Evolutionary conservation across 2,113 vertebrate genomes (phyloP), one percentile per base, ranked within the genome.

Genomic region (Desmodus rotundus): DNA sequence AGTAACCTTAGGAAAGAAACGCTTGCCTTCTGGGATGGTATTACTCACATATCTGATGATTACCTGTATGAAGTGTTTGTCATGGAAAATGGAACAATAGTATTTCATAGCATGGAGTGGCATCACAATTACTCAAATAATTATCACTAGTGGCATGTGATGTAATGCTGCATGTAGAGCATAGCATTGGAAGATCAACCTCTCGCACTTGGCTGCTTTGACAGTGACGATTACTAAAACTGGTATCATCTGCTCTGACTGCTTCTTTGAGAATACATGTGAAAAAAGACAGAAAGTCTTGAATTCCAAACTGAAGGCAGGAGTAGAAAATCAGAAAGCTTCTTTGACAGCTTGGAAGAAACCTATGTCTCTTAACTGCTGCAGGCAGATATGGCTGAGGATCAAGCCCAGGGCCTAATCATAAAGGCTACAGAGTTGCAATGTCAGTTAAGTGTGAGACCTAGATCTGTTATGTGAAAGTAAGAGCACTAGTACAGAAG

Each of bases 291-390:
- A 85, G 11, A 70, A 31, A 94, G 24, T 3, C 43, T 85, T 68
- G 63, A 58, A n/a, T 86, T 85, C 47, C 65, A 94, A 45, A 84
- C 56, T 68, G 80, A 81, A 86, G 73, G 26, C 31, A 54, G 38
- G 33, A 68, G 14, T 52, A 93, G 70, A 84, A 77, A 95, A 84
- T 87, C 36, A 38, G 38, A 85, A 81, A 63, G 9, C 54, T 94
- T 80, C 63, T 73, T 72, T 88, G 76, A 70, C 41, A 84, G 14
- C 38, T 84, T 84, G 78, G 65, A 92, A 89, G 50, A 84, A 95
- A 78, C 14, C 33, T 31, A 70, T 72, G 54, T 80, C n/a, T 96
- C 31, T 68, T 89, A 38, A 38, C 22, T 89, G n/a, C 41, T 87
- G 36, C 43, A n/a, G 12, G 13, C 50, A 86, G 17, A 56, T 80